Conservation (phyloP, 2,888 invertebrate genomes). For the Barypeithes pellucidus region DNA sequence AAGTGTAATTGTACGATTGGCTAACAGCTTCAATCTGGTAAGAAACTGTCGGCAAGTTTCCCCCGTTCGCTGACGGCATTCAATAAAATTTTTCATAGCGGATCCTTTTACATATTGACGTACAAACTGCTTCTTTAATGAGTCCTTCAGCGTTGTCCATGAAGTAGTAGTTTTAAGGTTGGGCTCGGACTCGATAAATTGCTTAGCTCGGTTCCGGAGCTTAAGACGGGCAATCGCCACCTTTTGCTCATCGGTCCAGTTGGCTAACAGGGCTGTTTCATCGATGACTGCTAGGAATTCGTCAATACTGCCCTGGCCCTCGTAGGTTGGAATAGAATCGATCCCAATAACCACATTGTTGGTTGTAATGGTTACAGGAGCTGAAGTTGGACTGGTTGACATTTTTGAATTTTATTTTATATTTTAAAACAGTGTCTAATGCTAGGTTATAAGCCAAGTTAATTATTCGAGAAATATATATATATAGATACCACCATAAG, state of each 20-base stretch:
- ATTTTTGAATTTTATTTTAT: too few relatives aligned
- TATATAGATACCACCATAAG: too few relatives aligned
- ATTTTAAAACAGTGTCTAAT: too few relatives aligned
- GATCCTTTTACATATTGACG: too few relatives aligned
- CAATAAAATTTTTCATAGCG: too few relatives aligned
- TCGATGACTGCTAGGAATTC: slow-evolving; percentile 13
- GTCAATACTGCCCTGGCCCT: neutral
- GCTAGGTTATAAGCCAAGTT: too few relatives aligned
- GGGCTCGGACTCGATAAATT: slow-evolving; percentile 17
- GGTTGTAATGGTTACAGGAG: neutral
- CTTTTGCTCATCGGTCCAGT: too few relatives aligned
- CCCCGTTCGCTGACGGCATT: slow-evolving; percentile 9
- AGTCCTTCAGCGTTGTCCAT: too few relatives aligned
- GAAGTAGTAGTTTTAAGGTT: slow-evolving; percentile 3
- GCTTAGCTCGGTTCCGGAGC: slow-evolving; percentile 5
- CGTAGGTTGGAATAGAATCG: slow-evolving; percentile 11
- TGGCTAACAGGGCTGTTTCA: slow-evolving; percentile 11
- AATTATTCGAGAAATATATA: too few relatives aligned
- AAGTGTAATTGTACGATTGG: slow-evolving; percentile 4
- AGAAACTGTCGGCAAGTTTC: slow-evolving; percentile 28
- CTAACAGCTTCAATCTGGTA: slow-evolving; percentile 17
- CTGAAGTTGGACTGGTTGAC: neutral
- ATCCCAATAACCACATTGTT: slow-evolving; percentile 5
- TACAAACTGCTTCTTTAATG: too few relatives aligned
- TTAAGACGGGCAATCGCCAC: slow-evolving; percentile 24